A percentile compares a stretch with the other conserved stretches of the same genome.
phyloP scores from a whole-genome alignment of 2,888 invertebrate genomes.

The Phyllotreta striolata region DNA sequence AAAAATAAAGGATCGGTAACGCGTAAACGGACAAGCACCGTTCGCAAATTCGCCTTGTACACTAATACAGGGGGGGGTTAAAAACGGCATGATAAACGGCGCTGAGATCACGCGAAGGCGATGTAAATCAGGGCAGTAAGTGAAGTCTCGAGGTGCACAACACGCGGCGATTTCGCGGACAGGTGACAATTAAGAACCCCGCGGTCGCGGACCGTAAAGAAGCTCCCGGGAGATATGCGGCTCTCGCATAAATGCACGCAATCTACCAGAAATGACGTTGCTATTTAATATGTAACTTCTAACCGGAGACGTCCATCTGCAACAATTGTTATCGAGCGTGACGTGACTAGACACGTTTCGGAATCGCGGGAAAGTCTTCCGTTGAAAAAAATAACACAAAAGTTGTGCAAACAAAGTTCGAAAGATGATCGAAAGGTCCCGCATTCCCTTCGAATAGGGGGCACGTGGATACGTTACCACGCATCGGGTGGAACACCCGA shows the following conservation, averaged over 20 bases:
- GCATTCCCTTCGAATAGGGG: conserved; percentile 56
- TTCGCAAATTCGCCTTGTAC: conserved; percentile 32
- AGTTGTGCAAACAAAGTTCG: conserved; percentile 49
- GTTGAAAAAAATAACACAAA: conserved; percentile 50
- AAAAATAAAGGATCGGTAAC: too few relatives aligned
- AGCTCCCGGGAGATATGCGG: conserved; percentile 35
- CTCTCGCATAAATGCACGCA: conserved; percentile 35
- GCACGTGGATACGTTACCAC: conserved; percentile 56
- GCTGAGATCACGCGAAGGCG: conserved; percentile 41
- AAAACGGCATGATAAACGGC: conserved; percentile 36
- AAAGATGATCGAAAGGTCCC: conserved; percentile 55
- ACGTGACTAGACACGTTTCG: conserved; percentile 16
- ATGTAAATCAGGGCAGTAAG: conserved; percentile 40
- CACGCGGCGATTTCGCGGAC: conserved; percentile 37
- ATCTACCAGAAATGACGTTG: conserved; percentile 2
- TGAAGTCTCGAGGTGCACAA: conserved; percentile 29
- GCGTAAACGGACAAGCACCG: conserved; percentile 35
- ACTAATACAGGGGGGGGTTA: background rate
- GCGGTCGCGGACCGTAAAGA: conserved; percentile 40
- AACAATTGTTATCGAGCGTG: background rate
- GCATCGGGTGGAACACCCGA: conserved; percentile 26
- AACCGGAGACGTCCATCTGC: background rate
- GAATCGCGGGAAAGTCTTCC: conserved; percentile 51
- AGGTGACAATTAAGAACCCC: conserved; percentile 47
- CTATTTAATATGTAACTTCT: too few relatives aligned